Conservation (phyloP, 2,888 invertebrate species). For the Mesorhabditis belari region DNA sequence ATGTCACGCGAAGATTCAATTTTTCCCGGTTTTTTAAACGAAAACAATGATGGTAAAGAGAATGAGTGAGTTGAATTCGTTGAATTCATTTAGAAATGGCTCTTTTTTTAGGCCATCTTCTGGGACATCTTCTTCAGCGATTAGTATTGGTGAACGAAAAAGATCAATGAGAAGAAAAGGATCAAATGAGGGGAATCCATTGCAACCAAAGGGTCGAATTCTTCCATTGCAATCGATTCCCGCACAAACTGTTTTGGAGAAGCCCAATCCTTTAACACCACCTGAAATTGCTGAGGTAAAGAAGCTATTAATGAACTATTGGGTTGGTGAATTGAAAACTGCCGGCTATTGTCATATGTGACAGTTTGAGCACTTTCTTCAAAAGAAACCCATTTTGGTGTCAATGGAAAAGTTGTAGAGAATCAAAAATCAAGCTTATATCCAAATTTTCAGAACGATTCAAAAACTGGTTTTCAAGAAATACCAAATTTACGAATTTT, state of each 20-base stretch:
- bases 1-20: neutral
- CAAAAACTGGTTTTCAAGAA: too few relatives aligned
- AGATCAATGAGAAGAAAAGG: neutral
- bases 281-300: neutral
- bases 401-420: too few relatives aligned
- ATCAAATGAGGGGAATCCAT: neutral
- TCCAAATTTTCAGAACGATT: too few relatives aligned
- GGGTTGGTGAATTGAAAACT: too few relatives aligned
- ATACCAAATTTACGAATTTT: too few relatives aligned
- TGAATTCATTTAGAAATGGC: too few relatives aligned
- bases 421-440: too few relatives aligned
- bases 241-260: neutral
- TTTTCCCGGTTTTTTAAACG: neutral
- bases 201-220: neutral
- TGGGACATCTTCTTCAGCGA: neutral
- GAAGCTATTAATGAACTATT: too few relatives aligned
- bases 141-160: neutral
- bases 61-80: neutral
- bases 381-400: too few relatives aligned
- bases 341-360: too few relatives aligned
- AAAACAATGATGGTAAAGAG: neutral
- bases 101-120: neutral
- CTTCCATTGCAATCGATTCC: neutral
- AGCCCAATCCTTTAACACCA: neutral
- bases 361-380: too few relatives aligned